Evolutionary conservation across 2,113 vertebrate species (phyloP).

Genomic region (Nettapus auritus): DNA sequence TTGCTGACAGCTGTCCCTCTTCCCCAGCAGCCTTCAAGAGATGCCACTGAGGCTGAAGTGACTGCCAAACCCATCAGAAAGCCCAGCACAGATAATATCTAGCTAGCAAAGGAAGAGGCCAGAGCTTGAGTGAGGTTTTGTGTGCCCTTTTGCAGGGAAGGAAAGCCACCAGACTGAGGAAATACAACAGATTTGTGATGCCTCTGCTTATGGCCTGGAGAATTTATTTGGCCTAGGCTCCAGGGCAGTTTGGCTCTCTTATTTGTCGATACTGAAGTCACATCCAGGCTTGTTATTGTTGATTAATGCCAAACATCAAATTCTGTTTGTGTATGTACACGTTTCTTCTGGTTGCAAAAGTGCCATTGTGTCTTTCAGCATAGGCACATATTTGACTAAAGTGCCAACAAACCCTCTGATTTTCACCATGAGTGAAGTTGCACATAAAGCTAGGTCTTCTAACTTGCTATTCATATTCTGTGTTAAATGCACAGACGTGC

Average conservation of each 20-base stretch:
- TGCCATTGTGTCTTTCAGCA: background rate
- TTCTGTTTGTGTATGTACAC: background rate
- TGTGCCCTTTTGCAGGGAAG: background rate
- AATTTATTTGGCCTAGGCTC: background rate
- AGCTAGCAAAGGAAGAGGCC: background rate
- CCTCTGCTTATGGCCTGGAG: background rate
- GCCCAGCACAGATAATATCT: background rate
- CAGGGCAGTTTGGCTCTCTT: background rate
- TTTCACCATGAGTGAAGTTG: background rate
- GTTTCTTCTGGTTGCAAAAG: background rate
- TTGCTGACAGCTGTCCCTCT: background rate
- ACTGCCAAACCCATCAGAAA: background rate
- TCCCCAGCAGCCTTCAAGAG: background rate
- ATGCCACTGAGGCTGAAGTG: background rate
- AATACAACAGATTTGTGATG: background rate
- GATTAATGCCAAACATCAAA: background rate
- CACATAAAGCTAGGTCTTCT: background rate
- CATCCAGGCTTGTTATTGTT: background rate
- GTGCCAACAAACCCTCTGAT: no score
- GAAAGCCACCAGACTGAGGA: no score
- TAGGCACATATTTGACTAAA: background rate
- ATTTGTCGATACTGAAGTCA: background rate
- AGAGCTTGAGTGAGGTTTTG: background rate
- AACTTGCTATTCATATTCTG: background rate
- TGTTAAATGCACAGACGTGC: accelerated